phyloP scores from a whole-genome alignment of 2,797 vertebrate genomes.

The Propithecus perrieri region DNA sequence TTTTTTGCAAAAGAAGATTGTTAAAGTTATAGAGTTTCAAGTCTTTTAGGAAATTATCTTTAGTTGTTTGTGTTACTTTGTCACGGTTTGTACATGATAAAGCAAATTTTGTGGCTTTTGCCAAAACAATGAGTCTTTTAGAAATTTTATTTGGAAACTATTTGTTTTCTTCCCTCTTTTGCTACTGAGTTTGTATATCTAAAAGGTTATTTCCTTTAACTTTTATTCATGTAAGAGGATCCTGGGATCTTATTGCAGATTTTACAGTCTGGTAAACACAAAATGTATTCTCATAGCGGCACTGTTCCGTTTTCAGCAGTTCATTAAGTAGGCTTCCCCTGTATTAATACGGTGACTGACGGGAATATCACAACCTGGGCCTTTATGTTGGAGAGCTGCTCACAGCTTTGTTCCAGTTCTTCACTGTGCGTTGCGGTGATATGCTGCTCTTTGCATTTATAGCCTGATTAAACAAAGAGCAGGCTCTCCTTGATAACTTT shows the following conservation, averaged over 20 bases:
- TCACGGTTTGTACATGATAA: conserved; percentile 72
- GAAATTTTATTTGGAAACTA: conserved; percentile 61
- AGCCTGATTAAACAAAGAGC: not conserved
- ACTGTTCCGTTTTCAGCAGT: conserved; percentile 30
- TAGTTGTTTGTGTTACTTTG: conserved; percentile 68
- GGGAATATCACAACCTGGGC: not conserved
- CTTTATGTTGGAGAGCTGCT: not conserved
- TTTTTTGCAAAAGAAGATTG: conserved; percentile 78
- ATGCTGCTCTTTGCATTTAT: not conserved
- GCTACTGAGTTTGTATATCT: conserved; percentile 51
- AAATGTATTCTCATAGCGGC: conserved; percentile 68
- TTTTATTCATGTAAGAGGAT: conserved; percentile 71
- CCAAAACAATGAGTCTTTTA: conserved; percentile 40
- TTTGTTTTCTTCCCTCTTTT: conserved; percentile 68
- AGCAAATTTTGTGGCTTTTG: conserved; percentile 70
- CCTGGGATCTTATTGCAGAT: conserved; percentile 58
- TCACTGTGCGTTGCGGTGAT: not conserved
- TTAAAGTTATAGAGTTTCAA: conserved; percentile 67
- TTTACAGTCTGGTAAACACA: conserved; percentile 76
- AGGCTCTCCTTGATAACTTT: not conserved
- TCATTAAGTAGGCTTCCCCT: conserved; percentile 57
- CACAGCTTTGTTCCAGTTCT: not conserved
- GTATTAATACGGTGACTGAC: conserved; percentile 6
- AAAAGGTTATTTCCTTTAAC: conserved; percentile 74
- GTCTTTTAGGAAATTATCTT: conserved; percentile 71